Conservation (phyloP, 2,113 vertebrate genomes). For the Ascaphus truei region DNA sequence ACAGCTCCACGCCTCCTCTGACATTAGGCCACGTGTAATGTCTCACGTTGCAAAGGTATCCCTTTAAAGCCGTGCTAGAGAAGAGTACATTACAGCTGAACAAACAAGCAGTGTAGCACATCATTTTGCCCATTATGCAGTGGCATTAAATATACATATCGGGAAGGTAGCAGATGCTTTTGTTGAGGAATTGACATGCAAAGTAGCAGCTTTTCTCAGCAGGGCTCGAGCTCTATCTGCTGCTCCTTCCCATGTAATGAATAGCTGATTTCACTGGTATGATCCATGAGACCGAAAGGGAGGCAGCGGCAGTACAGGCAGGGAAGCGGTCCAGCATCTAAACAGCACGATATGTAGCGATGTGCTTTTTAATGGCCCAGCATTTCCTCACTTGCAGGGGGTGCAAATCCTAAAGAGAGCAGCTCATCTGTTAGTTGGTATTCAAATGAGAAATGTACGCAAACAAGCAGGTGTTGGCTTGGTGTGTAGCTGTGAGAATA, state of each 20-base stretch:
- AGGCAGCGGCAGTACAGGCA: slow-evolving; percentile 11
- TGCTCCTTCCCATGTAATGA: slow-evolving; percentile 62
- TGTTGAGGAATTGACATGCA: slow-evolving; percentile 56
- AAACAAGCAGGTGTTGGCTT: slow-evolving; percentile 31
- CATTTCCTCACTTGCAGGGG: slow-evolving; percentile 50
- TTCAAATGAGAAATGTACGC: slow-evolving; percentile 47
- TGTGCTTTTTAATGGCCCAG: slow-evolving; percentile 54
- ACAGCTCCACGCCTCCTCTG: too few relatives aligned
- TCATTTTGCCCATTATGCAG: slow-evolving; percentile 53
- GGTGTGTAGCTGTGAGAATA: neutral
- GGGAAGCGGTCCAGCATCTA: slow-evolving; percentile 37
- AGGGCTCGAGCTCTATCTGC: slow-evolving; percentile 49
- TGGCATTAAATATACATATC: slow-evolving; percentile 57
- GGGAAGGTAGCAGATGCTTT: slow-evolving; percentile 61
- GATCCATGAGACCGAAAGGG: slow-evolving; percentile 46
- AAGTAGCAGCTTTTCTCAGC: slow-evolving; percentile 53
- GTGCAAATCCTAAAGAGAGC: slow-evolving; percentile 43
- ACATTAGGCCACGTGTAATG: too few relatives aligned
- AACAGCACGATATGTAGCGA: slow-evolving; percentile 49
- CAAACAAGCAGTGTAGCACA: slow-evolving; percentile 53
- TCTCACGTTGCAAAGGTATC: slow-evolving; percentile 37
- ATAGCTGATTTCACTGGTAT: slow-evolving; percentile 60
- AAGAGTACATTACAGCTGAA: slow-evolving; percentile 45
- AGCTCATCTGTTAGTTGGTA: slow-evolving; percentile 43
- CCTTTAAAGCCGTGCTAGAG: slow-evolving; percentile 45